phyloP scores from a whole-genome alignment of 2,888 invertebrate genomes.

The Dynastes hyllus region DNA sequence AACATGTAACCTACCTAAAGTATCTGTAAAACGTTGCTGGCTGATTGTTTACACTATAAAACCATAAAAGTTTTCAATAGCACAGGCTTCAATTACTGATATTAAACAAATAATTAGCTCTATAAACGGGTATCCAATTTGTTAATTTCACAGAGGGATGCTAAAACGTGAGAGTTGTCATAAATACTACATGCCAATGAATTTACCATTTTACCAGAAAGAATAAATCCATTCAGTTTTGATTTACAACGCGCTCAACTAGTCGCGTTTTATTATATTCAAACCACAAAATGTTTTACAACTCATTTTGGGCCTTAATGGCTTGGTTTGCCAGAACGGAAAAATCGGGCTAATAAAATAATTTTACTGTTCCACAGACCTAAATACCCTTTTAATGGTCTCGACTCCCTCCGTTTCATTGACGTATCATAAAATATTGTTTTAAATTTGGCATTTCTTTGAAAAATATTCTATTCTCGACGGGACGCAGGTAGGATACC shows the following conservation, averaged over 20 bases:
- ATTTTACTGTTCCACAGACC: conserved; percentile 42
- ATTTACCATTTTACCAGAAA: too few species aligned
- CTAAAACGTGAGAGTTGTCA: too few species aligned
- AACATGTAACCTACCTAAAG: too few species aligned
- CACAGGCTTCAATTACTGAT: too few species aligned
- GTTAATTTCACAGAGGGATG: too few species aligned
- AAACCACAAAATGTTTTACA: conserved; percentile 38
- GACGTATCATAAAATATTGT: conserved; percentile 50
- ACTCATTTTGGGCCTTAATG: conserved; percentile 21
- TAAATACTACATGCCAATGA: too few species aligned
- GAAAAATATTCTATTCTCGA: conserved; percentile 32
- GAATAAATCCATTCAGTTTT: background rate
- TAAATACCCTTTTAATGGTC: conserved; percentile 42
- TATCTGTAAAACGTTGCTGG: too few species aligned
- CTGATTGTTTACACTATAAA: too few species aligned
- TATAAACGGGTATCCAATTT: too few species aligned
- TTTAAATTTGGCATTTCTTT: conserved; percentile 41
- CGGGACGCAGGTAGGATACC: conserved; percentile 41
- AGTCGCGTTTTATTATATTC: conserved; percentile 35
- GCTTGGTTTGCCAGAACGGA: conserved; percentile 34
- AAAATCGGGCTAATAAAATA: conserved; percentile 38
- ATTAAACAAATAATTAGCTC: too few species aligned
- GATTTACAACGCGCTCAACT: conserved; percentile 13
- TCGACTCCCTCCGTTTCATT: conserved; percentile 24
- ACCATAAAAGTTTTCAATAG: too few species aligned